Evolutionary conservation across 2,888 invertebrate genomes (phyloP).

Genomic region (Brachyptera risi): DNA sequence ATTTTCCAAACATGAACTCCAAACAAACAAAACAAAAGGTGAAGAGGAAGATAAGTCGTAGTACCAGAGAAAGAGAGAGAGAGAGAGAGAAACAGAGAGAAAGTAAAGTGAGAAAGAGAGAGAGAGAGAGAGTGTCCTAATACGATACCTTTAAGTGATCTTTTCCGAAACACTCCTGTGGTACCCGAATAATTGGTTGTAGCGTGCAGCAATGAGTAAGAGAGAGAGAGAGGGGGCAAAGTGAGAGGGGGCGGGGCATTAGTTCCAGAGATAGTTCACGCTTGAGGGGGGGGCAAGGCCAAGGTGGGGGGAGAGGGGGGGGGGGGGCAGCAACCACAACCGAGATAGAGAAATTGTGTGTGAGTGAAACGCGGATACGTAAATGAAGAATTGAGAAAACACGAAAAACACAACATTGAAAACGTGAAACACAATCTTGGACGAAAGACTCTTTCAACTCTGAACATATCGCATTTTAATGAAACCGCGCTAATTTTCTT

Average conservation of each 20-base stretch:
- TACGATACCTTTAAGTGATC: slow-evolving; percentile 95
- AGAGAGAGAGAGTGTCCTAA: slow-evolving; percentile 44
- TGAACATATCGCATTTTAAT: too few relatives aligned
- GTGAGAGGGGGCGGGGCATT: background rate
- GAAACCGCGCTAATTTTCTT: too few relatives aligned
- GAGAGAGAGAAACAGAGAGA: slow-evolving; percentile 31
- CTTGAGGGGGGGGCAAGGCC: too few relatives aligned
- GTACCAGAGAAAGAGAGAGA: slow-evolving; percentile 35
- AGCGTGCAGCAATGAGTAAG: slow-evolving; percentile 40
- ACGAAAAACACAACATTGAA: too few relatives aligned
- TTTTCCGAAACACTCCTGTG: slow-evolving; percentile 91
- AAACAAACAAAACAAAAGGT: slow-evolving; percentile 24
- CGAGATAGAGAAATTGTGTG: too few relatives aligned
- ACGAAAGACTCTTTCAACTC: too few relatives aligned
- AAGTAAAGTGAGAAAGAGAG: slow-evolving; percentile 27
- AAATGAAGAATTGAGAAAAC: too few relatives aligned
- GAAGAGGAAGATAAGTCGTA: slow-evolving; percentile 30
- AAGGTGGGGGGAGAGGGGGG: too few relatives aligned
- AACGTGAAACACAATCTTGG: too few relatives aligned
- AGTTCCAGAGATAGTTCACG: background rate
- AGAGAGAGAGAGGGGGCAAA: slow-evolving; percentile 33
- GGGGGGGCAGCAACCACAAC: background rate
- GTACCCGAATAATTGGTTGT: slow-evolving; percentile 8
- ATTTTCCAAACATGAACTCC: too few relatives aligned
- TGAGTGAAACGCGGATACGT: too few relatives aligned